These are phyloP conservation scores for Rhodeus uyekii DNA, from an alignment of 2,797 vertebrate species.

Conservation along the genomic window DNA sequence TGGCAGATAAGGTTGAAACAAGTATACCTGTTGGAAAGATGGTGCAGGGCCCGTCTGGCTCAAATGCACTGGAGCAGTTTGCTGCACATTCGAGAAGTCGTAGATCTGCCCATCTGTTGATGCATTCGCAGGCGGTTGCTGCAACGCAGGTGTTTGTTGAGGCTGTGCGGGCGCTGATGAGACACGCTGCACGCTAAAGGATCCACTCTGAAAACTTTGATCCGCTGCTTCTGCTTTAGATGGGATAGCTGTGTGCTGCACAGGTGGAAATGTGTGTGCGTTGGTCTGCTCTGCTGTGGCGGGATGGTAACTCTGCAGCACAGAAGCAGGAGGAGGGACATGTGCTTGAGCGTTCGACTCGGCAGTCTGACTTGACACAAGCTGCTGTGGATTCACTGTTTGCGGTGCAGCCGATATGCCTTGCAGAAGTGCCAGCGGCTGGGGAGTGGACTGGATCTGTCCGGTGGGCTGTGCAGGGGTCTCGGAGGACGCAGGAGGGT, in stretches of 20 bases:
- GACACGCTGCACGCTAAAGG: neutral
- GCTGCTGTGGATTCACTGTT: neutral
- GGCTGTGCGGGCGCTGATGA: neutral
- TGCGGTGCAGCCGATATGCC: neutral
- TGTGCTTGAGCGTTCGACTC: neutral
- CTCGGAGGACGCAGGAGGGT: conserved; percentile 54
- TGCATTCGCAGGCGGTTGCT: neutral
- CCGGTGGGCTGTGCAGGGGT: conserved; percentile 48
- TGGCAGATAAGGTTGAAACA: neutral
- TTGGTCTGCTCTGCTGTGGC: neutral
- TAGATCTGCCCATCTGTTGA: neutral
- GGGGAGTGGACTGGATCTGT: conserved; percentile 56
- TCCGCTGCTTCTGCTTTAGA: conserved; percentile 39
- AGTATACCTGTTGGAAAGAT: conserved; percentile 72
- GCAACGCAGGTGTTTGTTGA: conserved; percentile 3
- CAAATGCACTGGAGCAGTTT: conserved; percentile 59
- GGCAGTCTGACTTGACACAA: conserved; percentile 3
- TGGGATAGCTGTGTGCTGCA: conserved; percentile 50
- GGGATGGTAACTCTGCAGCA: conserved; percentile 56
- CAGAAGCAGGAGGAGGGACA: neutral
- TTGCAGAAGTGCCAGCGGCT: conserved; percentile 65
- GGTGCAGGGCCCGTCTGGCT: conserved; percentile 63
- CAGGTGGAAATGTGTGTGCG: conserved; percentile 33
- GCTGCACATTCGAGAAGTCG: conserved; percentile 53
- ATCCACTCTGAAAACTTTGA: conserved; percentile 28